Conservation (phyloP, 2,888 invertebrate genomes). For the Muscina levida region DNA sequence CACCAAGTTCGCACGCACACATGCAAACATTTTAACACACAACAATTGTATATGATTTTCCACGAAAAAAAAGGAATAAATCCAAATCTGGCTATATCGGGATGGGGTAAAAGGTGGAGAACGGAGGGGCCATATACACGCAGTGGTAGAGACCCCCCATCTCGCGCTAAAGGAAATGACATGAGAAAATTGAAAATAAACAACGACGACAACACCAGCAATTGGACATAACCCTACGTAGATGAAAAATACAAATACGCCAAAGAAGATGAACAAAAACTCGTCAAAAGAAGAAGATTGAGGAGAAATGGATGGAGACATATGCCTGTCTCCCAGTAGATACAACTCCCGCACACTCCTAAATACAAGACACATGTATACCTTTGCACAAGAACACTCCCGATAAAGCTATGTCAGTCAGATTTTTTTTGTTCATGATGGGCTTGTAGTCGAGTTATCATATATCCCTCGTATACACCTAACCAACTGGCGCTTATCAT, state of each 20-base stretch:
- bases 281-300: background rate
- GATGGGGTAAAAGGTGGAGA: background rate
- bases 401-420: too few species aligned
- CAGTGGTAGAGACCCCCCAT: background rate
- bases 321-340: slow-evolving; percentile 56
- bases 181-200: slow-evolving; percentile 34
- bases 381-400: background rate
- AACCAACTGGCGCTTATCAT: slow-evolving; percentile 25
- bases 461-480: background rate
- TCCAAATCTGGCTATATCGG: slow-evolving; percentile 49
- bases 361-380: background rate
- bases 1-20: too few species aligned
- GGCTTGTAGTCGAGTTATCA: background rate
- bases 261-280: slow-evolving; percentile 12
- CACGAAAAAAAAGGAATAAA: background rate
- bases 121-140: too few species aligned
- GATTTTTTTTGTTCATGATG: too few species aligned
- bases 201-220: slow-evolving; percentile 7
- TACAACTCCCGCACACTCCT: slow-evolving; percentile 45
- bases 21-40: background rate
- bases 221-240: background rate
- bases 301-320: background rate
- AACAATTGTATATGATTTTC: slow-evolving; percentile 42
- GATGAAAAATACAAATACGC: background rate
- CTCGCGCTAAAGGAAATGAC: slow-evolving; percentile 55